These are phyloP conservation scores for Papilio polyxenes DNA, from an alignment of 1,140 invertebrate genomes.

Conservation along the genomic window DNA sequence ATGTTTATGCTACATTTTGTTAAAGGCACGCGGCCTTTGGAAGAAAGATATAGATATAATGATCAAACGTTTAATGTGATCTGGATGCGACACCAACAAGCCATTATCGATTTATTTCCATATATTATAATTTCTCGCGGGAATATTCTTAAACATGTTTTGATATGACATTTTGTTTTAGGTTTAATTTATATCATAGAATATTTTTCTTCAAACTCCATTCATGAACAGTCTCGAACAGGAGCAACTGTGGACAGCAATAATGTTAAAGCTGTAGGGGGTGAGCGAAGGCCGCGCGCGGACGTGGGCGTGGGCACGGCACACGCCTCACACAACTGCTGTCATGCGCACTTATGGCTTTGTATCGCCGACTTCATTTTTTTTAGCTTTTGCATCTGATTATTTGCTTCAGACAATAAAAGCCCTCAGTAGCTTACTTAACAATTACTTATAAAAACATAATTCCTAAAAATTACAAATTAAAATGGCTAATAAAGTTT, in stretches of 20 bases:
- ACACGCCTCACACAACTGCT: neutral
- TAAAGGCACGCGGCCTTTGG: slow-evolving; percentile 27
- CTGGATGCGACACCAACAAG: neutral
- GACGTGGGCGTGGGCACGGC: neutral
- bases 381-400: neutral
- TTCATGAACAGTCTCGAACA: neutral
- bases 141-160: neutral
- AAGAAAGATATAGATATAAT: neutral
- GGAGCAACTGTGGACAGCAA: neutral
- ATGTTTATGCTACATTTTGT: slow-evolving; percentile 46
- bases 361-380: neutral
- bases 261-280: neutral
- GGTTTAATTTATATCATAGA: neutral
- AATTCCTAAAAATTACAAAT: neutral
- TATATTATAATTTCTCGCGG: neutral
- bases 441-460: slow-evolving; percentile 6
- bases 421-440: slow-evolving; percentile 7
- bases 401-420: neutral
- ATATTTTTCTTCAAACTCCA: neutral
- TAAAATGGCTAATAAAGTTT: neutral
- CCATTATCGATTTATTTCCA: neutral
- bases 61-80: neutral
- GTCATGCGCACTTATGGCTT: neutral
- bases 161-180: neutral
- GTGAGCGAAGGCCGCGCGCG: no score